A percentile compares a stretch with the other conserved stretches of the same genome.
Conservation (phyloP, 2,797 vertebrate species). For the Danionella dracula region DNA sequence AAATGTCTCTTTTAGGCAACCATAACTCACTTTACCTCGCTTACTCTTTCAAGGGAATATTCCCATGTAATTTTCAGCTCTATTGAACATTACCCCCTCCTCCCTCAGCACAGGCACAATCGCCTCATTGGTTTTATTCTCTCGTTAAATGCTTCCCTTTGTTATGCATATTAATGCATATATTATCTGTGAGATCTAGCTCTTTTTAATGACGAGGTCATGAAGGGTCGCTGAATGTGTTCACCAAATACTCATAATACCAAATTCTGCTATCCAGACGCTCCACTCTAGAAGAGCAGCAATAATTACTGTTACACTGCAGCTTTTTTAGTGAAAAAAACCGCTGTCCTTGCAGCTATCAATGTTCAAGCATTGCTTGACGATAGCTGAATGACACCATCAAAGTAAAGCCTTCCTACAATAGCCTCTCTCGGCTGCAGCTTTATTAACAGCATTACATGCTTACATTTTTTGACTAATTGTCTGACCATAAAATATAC, state of each 20-base stretch:
- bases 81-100: conserved; percentile 26
- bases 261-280: background rate
- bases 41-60: conserved; percentile 11
- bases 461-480: background rate
- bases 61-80: conserved; percentile 33
- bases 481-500: background rate
- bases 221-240: background rate
- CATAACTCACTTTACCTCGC: background rate
- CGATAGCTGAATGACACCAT: too few species aligned
- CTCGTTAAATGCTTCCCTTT: conserved; percentile 6
- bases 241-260: background rate
- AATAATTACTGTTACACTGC: too few species aligned
- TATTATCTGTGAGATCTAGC: background rate
- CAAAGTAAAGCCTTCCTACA: too few species aligned
- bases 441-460: background rate
- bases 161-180: conserved; percentile 17
- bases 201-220: background rate
- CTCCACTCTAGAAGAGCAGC: background rate
- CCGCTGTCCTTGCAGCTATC: too few species aligned
- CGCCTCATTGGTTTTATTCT: background rate
- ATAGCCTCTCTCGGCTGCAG: background rate
- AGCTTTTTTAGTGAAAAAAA: too few species aligned
- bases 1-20: background rate
- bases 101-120: background rate
- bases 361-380: too few species aligned